Evolutionary conservation across 2,888 invertebrate species (phyloP), one percentile per base, ranked within the genome.

Genomic region (Adineta ricciae): DNA sequence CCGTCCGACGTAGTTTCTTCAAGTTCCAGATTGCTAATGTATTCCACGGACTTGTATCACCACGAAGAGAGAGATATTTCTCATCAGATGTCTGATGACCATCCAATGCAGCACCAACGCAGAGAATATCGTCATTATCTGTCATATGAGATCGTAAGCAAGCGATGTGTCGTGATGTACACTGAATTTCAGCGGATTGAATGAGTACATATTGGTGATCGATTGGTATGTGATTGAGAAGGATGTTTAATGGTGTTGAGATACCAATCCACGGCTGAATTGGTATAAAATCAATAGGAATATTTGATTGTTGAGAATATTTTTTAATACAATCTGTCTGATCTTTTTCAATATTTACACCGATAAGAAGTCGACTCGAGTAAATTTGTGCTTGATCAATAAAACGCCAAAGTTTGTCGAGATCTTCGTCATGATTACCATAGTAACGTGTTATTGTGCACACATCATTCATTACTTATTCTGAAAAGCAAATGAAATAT

Each of bases 131-230:
- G 3, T 38, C 24, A 21, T n/a, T n/a, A n/a, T 41, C n/a, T 9
- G n/a, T 11, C 2, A 78, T 0, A n/a, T 78, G 41, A 41, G 78
- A 11, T n/a, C 21, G n/a, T n/a, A 78, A 11, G 14, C n/a, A 11
- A 38, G 38, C 11, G 9, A 78, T 19, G n/a, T 78, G 78, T 36
- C 11, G 21, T 78, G 78, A 24, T 41, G 78, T 78, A 78, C 38
- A 78, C n/a, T 41, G 78, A 78, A 78, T 78, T 78, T 78, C 78
- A 78, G n/a, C 11, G 24, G 78, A 78, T 78, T 78, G 78, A 41
- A 78, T 78, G 38, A 78, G 14, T 3, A 78, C n/a, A 24, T 5
- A n/a, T 21, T 24, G 19, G 24, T 78, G 19, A 41, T 38, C 21
- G 16, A n/a, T 36, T 41, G 41, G 24, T 8, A 78, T 1, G 41